These are phyloP conservation scores for Salminus brasiliensis DNA, from an alignment of 2,113 vertebrate genomes.

Conservation along the genomic window DNA sequence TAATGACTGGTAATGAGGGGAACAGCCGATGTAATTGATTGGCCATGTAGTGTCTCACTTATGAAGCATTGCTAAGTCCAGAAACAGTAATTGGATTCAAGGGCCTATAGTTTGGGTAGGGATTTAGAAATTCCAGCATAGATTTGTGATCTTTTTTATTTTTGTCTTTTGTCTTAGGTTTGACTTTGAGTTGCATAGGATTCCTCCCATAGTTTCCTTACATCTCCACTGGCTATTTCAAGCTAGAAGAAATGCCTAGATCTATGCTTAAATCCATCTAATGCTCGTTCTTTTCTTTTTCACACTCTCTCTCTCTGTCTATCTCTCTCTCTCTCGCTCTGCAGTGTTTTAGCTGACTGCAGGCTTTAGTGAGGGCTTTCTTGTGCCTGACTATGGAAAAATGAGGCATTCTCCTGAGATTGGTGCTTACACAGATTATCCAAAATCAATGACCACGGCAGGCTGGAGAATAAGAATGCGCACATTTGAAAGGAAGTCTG, in stretches of 20 bases:
- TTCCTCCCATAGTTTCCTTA: neutral
- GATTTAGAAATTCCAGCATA: too few species aligned
- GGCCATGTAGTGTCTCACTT: too few species aligned
- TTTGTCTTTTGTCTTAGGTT: neutral
- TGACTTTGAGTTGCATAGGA: neutral
- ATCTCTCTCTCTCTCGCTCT: neutral
- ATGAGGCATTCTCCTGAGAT: slow-evolving; percentile 55
- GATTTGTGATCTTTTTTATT: too few species aligned
- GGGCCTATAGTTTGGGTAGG: too few species aligned
- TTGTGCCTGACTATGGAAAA: slow-evolving; percentile 42
- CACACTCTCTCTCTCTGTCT: neutral
- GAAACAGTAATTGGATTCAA: too few species aligned
- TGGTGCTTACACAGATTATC: slow-evolving; percentile 63
- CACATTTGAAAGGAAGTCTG: slow-evolving; percentile 61
- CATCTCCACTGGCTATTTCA: neutral
- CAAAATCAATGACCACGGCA: slow-evolving; percentile 71
- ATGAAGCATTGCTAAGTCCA: too few species aligned
- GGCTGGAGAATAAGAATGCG: slow-evolving; percentile 57
- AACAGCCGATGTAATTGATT: too few species aligned
- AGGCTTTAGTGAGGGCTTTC: slow-evolving; percentile 31
- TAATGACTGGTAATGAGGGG: too few species aligned
- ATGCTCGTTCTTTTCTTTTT: neutral
- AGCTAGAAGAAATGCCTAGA: slow-evolving; percentile 6
- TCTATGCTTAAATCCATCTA: neutral
- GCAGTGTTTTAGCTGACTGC: slow-evolving; percentile 41